A percentile compares a stretch with the other conserved stretches of the same genome.
Evolutionary conservation across 1,140 invertebrate genomes (phyloP).

Genomic region (Pseudoatta argentina): DNA sequence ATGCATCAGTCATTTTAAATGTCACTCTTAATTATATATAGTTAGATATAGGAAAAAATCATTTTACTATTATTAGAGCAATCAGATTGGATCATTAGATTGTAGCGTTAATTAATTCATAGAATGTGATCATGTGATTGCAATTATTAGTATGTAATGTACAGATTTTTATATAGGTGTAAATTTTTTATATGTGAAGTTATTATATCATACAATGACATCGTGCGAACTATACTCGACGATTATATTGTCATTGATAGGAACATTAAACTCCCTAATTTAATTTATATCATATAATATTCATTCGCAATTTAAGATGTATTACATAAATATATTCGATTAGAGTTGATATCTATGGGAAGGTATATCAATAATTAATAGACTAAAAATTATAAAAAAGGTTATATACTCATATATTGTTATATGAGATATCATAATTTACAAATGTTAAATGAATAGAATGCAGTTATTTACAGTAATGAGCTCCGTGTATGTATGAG

Average conservation of each 20-base stretch:
- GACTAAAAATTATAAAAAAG: slow-evolving; percentile 27
- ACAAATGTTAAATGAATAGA: slow-evolving; percentile 70
- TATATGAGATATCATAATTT: slow-evolving; percentile 68
- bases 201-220: background rate
- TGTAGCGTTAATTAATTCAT: slow-evolving; percentile 26
- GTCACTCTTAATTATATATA: background rate
- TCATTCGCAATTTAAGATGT: slow-evolving; percentile 4
- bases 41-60: background rate
- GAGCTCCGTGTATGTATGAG: slow-evolving; percentile 64
- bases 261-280: background rate
- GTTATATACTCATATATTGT: slow-evolving; percentile 59
- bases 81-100: background rate
- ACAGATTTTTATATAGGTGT: slow-evolving; percentile 52
- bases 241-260: slow-evolving; percentile 24
- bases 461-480: slow-evolving; percentile 79
- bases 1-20: background rate
- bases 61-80: slow-evolving; percentile 3
- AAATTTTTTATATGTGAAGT: slow-evolving; percentile 44
- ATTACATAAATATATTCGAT: slow-evolving; percentile 6
- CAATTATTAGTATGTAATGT: slow-evolving; percentile 54
- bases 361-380: slow-evolving; percentile 59
- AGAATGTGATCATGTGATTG: slow-evolving; percentile 39
- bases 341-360: background rate
- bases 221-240: background rate
- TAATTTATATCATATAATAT: slow-evolving; percentile 28